Base-by-base conservation (phyloP, 2,113 vertebrate species). In the Microcebus lehilahytsara region DNA sequence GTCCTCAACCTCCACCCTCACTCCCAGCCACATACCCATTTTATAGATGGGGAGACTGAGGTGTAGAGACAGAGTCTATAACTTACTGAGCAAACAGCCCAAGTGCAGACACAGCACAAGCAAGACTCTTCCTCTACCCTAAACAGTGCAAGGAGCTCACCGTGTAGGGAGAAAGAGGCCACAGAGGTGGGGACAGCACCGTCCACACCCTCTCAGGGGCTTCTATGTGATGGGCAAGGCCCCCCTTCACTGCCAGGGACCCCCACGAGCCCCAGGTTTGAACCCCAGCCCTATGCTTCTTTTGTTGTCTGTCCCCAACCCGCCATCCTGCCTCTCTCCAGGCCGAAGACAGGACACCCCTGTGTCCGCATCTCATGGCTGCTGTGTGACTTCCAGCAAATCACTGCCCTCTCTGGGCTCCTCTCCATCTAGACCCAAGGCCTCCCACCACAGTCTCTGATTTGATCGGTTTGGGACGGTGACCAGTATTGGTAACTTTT, bases 341-440 rank as follows among this genome's bases (percentile, higher is more conserved):
- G 77, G 71, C 66, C 71, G 9, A 85, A 49, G 58, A 51, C 6
- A 25, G 77, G 37, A 51, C 40, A 56, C 46, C 34, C 8, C 62
- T 20, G 1, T 0, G 23, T 69, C 64, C 30, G 46, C 20, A 14
- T 30, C 27, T 32, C 60, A 0, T 0, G 5, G 25, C n/a, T 53
- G 74, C 67, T 53, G 60, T 69, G 79, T 74, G 92, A 56, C 30
- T 49, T 40, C 77, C 37, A 23, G 53, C 32, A 60, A 81, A 25
- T 58, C 85, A 9, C 51, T 32, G 32, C 60, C 86, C 23, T 93
- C 69, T 89, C 92, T 84, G 92, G 23, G 34, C 71, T 37, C n/a
- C 9, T 89, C 32, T 34, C 53, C 89, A 37, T 49, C 30, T 7
- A 67, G 42, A 53, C 22, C 9, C 42, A n/a, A 12, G 14, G 34